A percentile compares a stretch with the other conserved stretches of the same genome.
phyloP scores from a whole-genome alignment of 1,140 invertebrate genomes.

The Drosophila ohnishii region DNA sequence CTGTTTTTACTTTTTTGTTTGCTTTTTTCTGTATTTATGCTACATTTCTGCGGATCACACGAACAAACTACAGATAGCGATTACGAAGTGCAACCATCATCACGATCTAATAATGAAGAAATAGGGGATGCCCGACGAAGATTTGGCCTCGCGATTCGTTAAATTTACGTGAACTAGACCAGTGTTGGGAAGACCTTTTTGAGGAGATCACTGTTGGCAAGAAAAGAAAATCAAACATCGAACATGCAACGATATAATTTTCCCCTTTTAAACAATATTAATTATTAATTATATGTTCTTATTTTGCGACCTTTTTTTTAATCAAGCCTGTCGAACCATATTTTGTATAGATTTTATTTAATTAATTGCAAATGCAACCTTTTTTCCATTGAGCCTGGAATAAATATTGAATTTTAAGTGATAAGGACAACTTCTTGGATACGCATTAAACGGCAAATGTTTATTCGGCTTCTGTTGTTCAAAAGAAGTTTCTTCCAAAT shows the following conservation, averaged over 20 bases:
- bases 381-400: neutral
- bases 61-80: slow-evolving; percentile 9
- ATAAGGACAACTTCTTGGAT: neutral
- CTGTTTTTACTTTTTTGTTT: neutral
- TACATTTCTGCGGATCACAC: slow-evolving; percentile 17
- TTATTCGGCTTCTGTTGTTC: neutral
- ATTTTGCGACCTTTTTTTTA: too few species aligned
- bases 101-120: slow-evolving; percentile 15
- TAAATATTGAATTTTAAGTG: neutral
- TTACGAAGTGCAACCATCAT: slow-evolving; percentile 27
- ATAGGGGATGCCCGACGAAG: slow-evolving; percentile 3
- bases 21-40: slow-evolving; percentile 14
- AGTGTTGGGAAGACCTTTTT: neutral
- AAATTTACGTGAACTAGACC: neutral
- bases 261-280: neutral
- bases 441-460: neutral
- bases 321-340: too few species aligned
- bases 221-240: too few species aligned
- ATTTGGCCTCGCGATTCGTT: neutral
- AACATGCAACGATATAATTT: too few species aligned
- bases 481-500: neutral
- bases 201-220: neutral
- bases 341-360: too few species aligned
- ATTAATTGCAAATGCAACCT: neutral
- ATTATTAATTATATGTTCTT: neutral